These are phyloP conservation scores for Oscheius sp. DNA, from an alignment of 2,888 invertebrate species.

Conservation along the genomic window DNA sequence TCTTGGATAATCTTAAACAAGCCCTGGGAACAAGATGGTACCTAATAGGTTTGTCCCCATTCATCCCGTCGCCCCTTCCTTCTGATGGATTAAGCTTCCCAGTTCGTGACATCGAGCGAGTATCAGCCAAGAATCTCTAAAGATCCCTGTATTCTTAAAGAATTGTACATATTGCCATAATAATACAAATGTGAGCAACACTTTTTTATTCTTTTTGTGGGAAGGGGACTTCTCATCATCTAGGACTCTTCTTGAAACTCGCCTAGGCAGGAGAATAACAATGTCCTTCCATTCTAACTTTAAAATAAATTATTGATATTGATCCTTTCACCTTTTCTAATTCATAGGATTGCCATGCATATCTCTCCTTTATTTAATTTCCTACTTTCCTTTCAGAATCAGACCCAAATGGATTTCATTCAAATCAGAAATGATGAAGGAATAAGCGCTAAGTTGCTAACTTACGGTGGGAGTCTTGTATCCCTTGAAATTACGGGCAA, in stretches of 20 bases:
- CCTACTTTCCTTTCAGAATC: too few relatives aligned
- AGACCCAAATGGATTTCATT: conserved; percentile 39
- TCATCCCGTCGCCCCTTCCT: conserved; percentile 61
- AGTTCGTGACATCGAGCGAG: conserved; percentile 46
- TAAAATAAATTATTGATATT: too few relatives aligned
- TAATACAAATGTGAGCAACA: too few relatives aligned
- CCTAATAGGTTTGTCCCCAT: conserved; percentile 57
- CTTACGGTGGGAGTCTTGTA: conserved; percentile 35
- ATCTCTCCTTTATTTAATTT: too few relatives aligned
- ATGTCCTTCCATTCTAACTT: too few relatives aligned
- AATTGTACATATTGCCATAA: not conserved
- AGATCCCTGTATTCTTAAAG: not conserved
- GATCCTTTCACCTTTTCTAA: too few relatives aligned
- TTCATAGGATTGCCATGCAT: too few relatives aligned
- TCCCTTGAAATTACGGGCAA: conserved; percentile 30
- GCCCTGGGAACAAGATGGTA: conserved; percentile 61
- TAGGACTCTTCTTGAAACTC: too few relatives aligned
- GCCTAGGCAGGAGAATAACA: too few relatives aligned
- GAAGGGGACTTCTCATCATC: too few relatives aligned
- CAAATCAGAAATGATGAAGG: conserved; percentile 50
- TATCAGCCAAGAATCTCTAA: conserved; percentile 48
- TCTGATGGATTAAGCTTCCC: conserved; percentile 63
- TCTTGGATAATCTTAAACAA: conserved; percentile 59
- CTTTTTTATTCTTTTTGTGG: too few relatives aligned
- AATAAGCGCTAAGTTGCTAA: conserved; percentile 28